These are phyloP conservation scores for Drosophila cyrtoloma DNA, from an alignment of 2,888 invertebrate species.

Conservation along the genomic window DNA sequence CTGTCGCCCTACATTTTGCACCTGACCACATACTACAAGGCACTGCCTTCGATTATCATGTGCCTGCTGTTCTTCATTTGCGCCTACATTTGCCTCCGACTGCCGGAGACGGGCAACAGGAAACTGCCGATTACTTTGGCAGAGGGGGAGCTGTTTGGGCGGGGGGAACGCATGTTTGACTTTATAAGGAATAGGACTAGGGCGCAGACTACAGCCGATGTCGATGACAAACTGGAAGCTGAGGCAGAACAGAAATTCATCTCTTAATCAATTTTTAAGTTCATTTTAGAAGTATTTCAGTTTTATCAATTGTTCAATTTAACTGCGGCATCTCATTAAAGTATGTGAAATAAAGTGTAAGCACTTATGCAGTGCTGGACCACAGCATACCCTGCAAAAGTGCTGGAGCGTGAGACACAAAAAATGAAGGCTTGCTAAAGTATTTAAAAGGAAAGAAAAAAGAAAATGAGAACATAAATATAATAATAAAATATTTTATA, in stretches of 20 bases:
- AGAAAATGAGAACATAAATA: neutral
- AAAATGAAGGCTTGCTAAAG: neutral
- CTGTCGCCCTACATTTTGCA: slow-evolving; percentile 87
- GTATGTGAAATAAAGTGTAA: slow-evolving; percentile 5
- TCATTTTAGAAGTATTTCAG: neutral
- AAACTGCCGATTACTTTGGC: slow-evolving; percentile 61
- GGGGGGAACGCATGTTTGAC: slow-evolving; percentile 59
- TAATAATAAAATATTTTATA: neutral
- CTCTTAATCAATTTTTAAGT: slow-evolving; percentile 12
- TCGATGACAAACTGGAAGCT: slow-evolving; percentile 11
- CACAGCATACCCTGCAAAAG: slow-evolving; percentile 5
- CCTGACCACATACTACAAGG: slow-evolving; percentile 82
- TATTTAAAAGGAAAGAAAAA: neutral
- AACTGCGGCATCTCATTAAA: slow-evolving; percentile 22
- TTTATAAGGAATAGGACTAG: slow-evolving; percentile 30
- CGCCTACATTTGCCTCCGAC: slow-evolving; percentile 86
- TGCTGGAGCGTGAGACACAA: neutral
- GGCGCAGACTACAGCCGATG: neutral
- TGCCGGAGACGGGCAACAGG: slow-evolving; percentile 86
- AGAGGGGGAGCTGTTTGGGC: slow-evolving; percentile 63
- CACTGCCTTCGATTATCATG: slow-evolving; percentile 86
- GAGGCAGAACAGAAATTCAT: slow-evolving; percentile 50
- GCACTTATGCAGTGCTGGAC: neutral
- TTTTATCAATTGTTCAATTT: slow-evolving; percentile 17
- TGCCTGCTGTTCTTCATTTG: slow-evolving; percentile 86